Conservation (phyloP, 2,113 vertebrate genomes). For the Morone saxatilis region DNA sequence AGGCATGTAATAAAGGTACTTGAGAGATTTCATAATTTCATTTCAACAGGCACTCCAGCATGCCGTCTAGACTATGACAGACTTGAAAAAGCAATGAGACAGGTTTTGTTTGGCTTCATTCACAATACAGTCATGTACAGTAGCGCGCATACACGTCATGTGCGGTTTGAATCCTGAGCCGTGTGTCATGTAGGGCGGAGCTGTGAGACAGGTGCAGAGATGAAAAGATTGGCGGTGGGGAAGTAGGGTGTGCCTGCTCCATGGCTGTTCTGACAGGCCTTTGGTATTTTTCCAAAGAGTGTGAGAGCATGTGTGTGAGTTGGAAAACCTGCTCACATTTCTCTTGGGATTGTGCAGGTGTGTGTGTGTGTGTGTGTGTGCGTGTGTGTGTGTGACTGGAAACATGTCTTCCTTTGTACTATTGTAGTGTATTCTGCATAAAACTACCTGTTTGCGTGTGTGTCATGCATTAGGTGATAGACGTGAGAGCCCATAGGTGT, state of each 20-base stretch:
- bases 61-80: constrained; percentile 30
- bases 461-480: constrained; percentile 16
- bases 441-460: constrained; percentile 16
- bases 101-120: constrained; percentile 35
- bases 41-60: constrained; percentile 16
- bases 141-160: constrained; percentile 19
- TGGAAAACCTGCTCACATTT: constrained; percentile 53
- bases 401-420: constrained; percentile 38
- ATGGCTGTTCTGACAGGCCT: constrained; percentile 79
- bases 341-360: constrained; percentile 63
- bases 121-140: constrained; percentile 18
- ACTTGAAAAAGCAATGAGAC: constrained; percentile 29
- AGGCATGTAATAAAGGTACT: neutral
- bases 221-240: constrained; percentile 68
- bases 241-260: constrained; percentile 60
- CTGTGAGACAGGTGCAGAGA: constrained; percentile 72
- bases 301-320: constrained; percentile 18
- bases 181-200: constrained; percentile 67
- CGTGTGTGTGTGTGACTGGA: constrained; percentile 40
- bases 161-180: constrained; percentile 34
- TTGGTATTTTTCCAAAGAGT: constrained; percentile 76
- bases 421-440: neutral
- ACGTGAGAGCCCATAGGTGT: constrained; percentile 45
- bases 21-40: neutral
- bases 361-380: constrained; percentile 26